Conservation (phyloP, 2,888 invertebrate species). For the Trissonchulus latispiculum region DNA sequence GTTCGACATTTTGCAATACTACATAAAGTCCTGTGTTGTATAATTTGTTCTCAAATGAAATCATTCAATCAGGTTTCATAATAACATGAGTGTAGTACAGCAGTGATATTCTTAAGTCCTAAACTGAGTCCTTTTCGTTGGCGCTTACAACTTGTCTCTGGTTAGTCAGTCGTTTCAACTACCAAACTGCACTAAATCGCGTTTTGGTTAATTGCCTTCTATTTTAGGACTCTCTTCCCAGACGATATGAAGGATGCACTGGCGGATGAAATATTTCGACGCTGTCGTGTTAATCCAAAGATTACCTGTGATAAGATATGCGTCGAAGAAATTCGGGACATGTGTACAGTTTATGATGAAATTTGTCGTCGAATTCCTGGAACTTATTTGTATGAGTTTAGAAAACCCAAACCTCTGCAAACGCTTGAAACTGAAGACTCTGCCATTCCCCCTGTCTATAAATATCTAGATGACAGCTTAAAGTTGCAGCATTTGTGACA, state of each 20-base stretch:
- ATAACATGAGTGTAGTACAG: no score
- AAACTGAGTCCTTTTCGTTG: no score
- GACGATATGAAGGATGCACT: conserved; percentile 33
- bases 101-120: no score
- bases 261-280: conserved; percentile 30
- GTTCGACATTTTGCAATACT: no score
- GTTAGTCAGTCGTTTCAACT: no score
- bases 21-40: no score
- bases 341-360: conserved; percentile 36
- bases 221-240: conserved; percentile 34
- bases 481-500: no score
- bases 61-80: no score
- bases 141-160: no score
- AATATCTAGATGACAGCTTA: background rate
- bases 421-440: background rate
- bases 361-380: conserved; percentile 36
- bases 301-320: conserved; percentile 29
- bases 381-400: conserved; percentile 37
- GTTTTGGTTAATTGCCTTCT: no score
- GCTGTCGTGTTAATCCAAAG: conserved; percentile 29
- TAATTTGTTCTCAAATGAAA: no score
- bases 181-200: no score
- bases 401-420: conserved; percentile 24
- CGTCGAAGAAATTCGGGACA: conserved; percentile 37
- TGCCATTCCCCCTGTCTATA: background rate